phyloP scores from a whole-genome alignment of 1,140 invertebrate genomes.

The Teleopsis dalmanni region DNA sequence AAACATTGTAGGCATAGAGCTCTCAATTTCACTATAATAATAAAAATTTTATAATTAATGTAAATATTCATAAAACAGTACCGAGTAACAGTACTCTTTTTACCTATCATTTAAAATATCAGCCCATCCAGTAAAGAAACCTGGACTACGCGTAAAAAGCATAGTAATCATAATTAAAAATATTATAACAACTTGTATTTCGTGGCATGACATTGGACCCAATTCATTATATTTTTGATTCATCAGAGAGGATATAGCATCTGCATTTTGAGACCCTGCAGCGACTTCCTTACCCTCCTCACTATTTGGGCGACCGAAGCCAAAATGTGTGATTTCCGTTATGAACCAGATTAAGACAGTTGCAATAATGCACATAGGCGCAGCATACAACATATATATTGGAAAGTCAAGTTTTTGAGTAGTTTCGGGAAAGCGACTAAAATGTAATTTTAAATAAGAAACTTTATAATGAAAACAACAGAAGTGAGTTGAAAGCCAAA shows the following conservation, averaged over 20 bases:
- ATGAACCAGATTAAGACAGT: slow-evolving; percentile 59
- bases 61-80: too few species aligned
- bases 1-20: slow-evolving; percentile 69
- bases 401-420: slow-evolving; percentile 60
- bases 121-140: slow-evolving; percentile 10
- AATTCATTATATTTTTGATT: slow-evolving; percentile 59
- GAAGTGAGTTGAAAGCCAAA: neutral
- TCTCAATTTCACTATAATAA: slow-evolving; percentile 25
- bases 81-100: too few species aligned
- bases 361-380: slow-evolving; percentile 57
- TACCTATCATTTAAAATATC: slow-evolving; percentile 18
- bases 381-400: slow-evolving; percentile 58
- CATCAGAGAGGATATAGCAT: slow-evolving; percentile 53
- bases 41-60: slow-evolving; percentile 20
- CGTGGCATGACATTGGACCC: slow-evolving; percentile 70
- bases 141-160: slow-evolving; percentile 79
- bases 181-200: slow-evolving; percentile 60
- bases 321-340: slow-evolving; percentile 62
- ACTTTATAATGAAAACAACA: too few species aligned
- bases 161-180: slow-evolving; percentile 69
- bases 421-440: slow-evolving; percentile 46
- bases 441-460: slow-evolving; percentile 18
- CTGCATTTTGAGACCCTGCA: slow-evolving; percentile 49
- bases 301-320: slow-evolving; percentile 52
- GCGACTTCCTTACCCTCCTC: slow-evolving; percentile 48